Conservation (phyloP, 2,888 invertebrate species). For the Sabellastarte sp. region DNA sequence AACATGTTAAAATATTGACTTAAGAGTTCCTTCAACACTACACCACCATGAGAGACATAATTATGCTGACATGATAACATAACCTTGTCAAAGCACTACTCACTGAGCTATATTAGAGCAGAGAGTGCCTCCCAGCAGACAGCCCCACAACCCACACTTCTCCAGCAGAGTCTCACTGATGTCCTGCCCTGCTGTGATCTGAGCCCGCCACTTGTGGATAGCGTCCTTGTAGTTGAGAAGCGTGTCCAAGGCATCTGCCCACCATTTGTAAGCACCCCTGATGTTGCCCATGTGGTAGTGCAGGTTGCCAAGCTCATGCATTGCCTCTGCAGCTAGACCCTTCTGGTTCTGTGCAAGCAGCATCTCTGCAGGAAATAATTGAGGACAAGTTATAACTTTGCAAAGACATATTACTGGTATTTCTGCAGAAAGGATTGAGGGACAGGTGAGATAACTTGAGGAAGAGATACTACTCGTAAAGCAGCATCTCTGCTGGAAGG, state of each 20-base stretch:
- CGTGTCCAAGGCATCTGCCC: slow-evolving; percentile 51
- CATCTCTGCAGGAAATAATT: slow-evolving; percentile 40
- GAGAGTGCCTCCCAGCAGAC: slow-evolving; percentile 51
- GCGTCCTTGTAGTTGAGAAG: slow-evolving; percentile 47
- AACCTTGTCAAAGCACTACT: no score
- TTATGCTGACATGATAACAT: no score
- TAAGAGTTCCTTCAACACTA: no score
- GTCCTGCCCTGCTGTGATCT: slow-evolving; percentile 30
- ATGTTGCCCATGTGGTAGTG: slow-evolving; percentile 49
- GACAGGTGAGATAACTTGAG: no score
- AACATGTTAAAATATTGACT: no score
- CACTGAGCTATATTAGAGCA: slow-evolving; percentile 58
- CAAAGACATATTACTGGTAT: no score
- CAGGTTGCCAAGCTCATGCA: slow-evolving; percentile 56
- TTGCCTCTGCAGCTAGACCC: slow-evolving; percentile 54
- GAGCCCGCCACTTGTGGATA: slow-evolving; percentile 45
- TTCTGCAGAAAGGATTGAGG: no score
- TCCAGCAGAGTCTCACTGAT: slow-evolving; percentile 42
- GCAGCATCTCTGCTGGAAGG: not conserved
- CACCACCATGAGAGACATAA: no score
- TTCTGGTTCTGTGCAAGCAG: slow-evolving; percentile 50
- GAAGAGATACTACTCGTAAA: not conserved
- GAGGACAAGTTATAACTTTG: not conserved
- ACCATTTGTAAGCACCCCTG: slow-evolving; percentile 53
- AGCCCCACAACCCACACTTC: slow-evolving; percentile 58